Evolutionary conservation across 2,113 vertebrate genomes (phyloP).

Genomic region (Mixornis gularis): DNA sequence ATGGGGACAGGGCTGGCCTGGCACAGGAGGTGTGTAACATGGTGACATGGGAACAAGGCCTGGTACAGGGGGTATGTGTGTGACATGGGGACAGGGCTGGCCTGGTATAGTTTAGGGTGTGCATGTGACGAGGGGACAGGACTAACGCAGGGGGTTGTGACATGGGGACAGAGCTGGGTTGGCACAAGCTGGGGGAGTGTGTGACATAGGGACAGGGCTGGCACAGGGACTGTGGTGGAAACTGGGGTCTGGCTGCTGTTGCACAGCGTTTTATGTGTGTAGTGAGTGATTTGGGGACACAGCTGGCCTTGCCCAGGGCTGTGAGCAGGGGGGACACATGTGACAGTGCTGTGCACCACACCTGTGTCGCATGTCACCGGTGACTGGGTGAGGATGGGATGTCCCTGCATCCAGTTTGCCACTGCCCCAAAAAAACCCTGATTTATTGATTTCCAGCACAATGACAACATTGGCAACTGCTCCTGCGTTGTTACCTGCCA

Average conservation of each 20-base stretch:
- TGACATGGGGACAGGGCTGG: not conserved
- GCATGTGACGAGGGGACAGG: rapidly evolving
- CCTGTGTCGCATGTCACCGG: rapidly evolving
- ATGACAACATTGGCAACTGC: rapidly evolving
- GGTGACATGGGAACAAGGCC: too few species aligned
- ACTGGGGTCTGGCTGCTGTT: not conserved
- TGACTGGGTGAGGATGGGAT: rapidly evolving
- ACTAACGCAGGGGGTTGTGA: too few species aligned
- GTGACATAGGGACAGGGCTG: not conserved
- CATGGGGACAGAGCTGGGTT: not conserved
- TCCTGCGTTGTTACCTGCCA: not conserved
- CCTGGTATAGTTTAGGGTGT: not conserved
- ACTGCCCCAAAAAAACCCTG: rapidly evolving
- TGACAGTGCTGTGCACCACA: rapidly evolving
- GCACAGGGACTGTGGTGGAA: not conserved
- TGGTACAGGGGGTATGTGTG: not conserved
- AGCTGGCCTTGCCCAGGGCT: too few species aligned
- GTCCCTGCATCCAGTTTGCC: not conserved
- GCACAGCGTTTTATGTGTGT: rapidly evolving
- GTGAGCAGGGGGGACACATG: rapidly evolving
- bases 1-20: too few species aligned
- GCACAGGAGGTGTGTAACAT: too few species aligned
- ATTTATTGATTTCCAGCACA: rapidly evolving
- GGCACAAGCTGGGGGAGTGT: not conserved
- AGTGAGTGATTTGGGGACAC: too few species aligned